Base-by-base conservation (phyloP, 2,888 invertebrate genomes). In the Callyntrura sp. region DNA sequence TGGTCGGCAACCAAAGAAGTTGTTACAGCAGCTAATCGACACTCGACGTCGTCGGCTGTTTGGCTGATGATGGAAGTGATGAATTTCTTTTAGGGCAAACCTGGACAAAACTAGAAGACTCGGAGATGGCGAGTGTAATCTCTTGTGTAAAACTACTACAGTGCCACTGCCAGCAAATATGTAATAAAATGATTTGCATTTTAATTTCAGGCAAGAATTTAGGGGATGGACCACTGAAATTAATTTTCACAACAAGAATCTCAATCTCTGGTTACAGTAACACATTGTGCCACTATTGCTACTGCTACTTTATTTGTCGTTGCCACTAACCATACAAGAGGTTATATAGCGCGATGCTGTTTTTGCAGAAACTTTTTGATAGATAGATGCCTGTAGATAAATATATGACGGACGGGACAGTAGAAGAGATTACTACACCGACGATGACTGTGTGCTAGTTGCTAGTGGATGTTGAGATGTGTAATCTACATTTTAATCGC, bases 171-270 rank as follows among this genome's bases (percentile, higher is more conserved):
- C 70, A 70, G 12, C 8, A 65, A 5, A 25, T 65, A 11, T 14
- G 35, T 25, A 62, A 62, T 62, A 62, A 65, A 43, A 70, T 70
- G 43, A 70, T 70, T 43, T 70, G 43, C 43, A 70, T 35, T 70
- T 43, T 43, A 70, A 43, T 68, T 68, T 68, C 28, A n/a, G 6
- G 6, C 23, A 43, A 17, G 23, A 17, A 20, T 35, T 5, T 9
- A n/a, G 43, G 17, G 43, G 43, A 65, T 17, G 35, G 14, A 23
- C 14, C 11, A n/a, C 23, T 14, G 2, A 70, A 70, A 17, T 70
- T 70, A 70, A 70, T 70, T 70, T 70, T 70, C 43, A 70, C 43
- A 70, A 70, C 70, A 43, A 70, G 70, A 70, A 35, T 35, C 35
- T 35, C 35, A 35, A 35, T 6, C 6, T 43, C 43, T 35, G 5